Evolutionary conservation across 2,797 vertebrate species (phyloP).

Genomic region (Pseudocheirus occidentalis): DNA sequence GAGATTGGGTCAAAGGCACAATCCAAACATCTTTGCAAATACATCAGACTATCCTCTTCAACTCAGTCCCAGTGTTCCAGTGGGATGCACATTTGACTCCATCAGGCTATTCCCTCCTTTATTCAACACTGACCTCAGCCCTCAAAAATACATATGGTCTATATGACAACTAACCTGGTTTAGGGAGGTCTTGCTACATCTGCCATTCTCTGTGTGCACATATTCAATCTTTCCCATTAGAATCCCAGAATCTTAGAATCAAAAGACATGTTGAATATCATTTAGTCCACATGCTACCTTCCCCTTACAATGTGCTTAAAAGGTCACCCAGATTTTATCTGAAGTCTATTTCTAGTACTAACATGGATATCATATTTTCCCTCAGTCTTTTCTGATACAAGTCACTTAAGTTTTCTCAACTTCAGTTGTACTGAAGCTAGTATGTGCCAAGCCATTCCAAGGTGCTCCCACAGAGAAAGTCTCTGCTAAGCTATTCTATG

Average conservation of each 20-base stretch:
- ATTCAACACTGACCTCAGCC: background rate
- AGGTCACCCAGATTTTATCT: background rate
- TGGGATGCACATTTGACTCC: background rate
- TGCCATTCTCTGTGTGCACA: background rate
- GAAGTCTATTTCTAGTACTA: background rate
- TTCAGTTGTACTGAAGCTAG: background rate
- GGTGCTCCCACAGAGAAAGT: too few relatives aligned
- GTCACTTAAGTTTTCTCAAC: background rate
- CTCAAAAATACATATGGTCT: background rate
- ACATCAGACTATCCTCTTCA: background rate
- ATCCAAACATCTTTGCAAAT: background rate
- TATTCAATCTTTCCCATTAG: background rate
- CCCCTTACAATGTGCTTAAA: background rate
- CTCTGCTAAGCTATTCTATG: too few relatives aligned
- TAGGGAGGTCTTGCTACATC: background rate
- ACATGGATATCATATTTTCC: background rate
- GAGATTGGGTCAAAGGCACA: background rate
- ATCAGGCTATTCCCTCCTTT: background rate
- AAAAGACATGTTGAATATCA: background rate
- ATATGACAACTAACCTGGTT: background rate
- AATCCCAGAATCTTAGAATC: background rate
- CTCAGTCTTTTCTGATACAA: background rate
- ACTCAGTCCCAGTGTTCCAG: fast-evolving
- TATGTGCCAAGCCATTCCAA: too few relatives aligned
- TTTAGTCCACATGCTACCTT: background rate